A percentile compares a stretch with the other conserved stretches of the same genome.
Evolutionary conservation across 2,888 invertebrate species (phyloP).

Genomic region (Ceratothoa steindachneri): DNA sequence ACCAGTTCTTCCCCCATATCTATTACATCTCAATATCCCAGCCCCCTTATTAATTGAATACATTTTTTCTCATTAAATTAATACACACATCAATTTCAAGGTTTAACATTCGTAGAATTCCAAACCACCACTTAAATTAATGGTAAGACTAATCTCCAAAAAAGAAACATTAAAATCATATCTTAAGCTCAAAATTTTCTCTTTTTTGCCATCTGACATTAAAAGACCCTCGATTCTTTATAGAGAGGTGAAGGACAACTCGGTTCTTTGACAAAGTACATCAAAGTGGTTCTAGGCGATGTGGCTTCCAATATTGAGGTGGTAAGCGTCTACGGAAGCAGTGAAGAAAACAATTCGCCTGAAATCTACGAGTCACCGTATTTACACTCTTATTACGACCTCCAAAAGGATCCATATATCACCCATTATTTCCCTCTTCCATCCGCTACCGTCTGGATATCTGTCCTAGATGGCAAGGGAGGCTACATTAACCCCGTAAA

Average conservation of each 20-base stretch:
- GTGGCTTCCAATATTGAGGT: constrained; percentile 16
- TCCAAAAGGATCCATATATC: background rate
- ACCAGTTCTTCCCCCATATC: too few species aligned
- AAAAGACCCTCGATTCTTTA: too few species aligned
- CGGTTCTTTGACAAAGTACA: constrained; percentile 22
- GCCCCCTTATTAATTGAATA: too few species aligned
- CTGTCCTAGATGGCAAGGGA: constrained; percentile 2
- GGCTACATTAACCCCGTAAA: constrained; percentile 28
- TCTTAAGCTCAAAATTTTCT: too few species aligned
- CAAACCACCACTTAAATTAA: too few species aligned
- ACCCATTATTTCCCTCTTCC: background rate
- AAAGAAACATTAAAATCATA: too few species aligned
- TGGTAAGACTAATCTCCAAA: too few species aligned
- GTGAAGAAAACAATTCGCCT: background rate
- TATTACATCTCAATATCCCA: too few species aligned
- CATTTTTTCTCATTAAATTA: too few species aligned
- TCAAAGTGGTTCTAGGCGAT: constrained; percentile 18
- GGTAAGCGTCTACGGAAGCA: constrained; percentile 27
- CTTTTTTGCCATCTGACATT: too few species aligned
- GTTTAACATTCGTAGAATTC: too few species aligned
- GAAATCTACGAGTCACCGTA: background rate
- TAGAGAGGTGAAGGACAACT: constrained; percentile 32
- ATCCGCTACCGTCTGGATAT: constrained; percentile 29
- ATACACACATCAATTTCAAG: too few species aligned
- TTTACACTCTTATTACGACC: background rate